A percentile compares a stretch with the other conserved stretches of the same genome.
These are phyloP conservation scores for Brachylomia viminalis DNA, from an alignment of 2,888 invertebrate genomes.

Conservation along the genomic window DNA sequence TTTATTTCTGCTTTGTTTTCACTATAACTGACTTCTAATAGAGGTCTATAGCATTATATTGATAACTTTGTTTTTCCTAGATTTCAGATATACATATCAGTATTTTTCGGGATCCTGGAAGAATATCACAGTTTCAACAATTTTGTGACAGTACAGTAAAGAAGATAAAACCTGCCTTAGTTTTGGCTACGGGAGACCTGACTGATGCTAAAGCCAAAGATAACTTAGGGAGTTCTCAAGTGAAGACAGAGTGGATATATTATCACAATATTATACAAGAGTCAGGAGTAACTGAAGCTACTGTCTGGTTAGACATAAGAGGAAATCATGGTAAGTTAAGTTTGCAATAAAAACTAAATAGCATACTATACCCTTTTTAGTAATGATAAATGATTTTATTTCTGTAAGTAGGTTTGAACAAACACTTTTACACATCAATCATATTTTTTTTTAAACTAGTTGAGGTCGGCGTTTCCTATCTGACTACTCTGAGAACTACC, in stretches of 20 bases:
- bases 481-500: too few relatives aligned
- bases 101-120: slow-evolving; percentile 93
- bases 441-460: too few relatives aligned
- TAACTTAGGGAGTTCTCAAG: slow-evolving; percentile 95
- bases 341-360: not conserved
- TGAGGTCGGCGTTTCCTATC: too few relatives aligned
- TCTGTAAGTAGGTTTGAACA: too few relatives aligned
- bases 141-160: slow-evolving; percentile 94
- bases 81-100: slow-evolving; percentile 97
- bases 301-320: slow-evolving; percentile 96
- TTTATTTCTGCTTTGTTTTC: slow-evolving; percentile 32
- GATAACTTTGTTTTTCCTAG: slow-evolving; percentile 82
- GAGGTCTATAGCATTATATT: not conserved
- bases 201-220: slow-evolving; percentile 96
- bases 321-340: slow-evolving; percentile 96
- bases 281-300: slow-evolving; percentile 92
- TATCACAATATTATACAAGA: slow-evolving; percentile 93
- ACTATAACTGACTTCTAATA: not conserved
- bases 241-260: slow-evolving; percentile 95
- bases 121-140: slow-evolving; percentile 94
- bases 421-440: too few relatives aligned
- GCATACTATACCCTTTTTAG: too few relatives aligned
- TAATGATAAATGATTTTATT: too few relatives aligned
- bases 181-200: slow-evolving; percentile 96
- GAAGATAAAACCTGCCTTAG: slow-evolving; percentile 93